Evolutionary conservation across 2,888 invertebrate species (phyloP), one percentile per base, ranked within the genome.

Genomic region (Apamea monoglypha): DNA sequence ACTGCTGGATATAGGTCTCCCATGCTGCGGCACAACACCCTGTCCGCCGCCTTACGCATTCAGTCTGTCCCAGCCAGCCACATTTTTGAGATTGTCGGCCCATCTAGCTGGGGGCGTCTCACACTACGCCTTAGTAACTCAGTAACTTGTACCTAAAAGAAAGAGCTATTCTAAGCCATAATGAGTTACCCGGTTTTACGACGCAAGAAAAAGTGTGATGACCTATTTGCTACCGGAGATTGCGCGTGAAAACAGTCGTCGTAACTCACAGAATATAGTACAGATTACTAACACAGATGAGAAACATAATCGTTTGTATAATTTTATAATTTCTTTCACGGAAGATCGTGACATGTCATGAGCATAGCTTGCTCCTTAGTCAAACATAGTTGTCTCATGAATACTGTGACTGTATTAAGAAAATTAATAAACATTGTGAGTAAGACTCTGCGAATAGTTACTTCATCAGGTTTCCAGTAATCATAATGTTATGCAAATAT

Each of bases 341-440:
- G 82, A 81, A 85, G 47, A 76, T 69, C 21, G 44, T 72, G 74
- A 68, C 36, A 29, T 40, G 2, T 44, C 29, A 74, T 74, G 74
- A 47, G 53, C 70, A 73, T 80, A 75, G 59, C 36, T 68, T 36
- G n/a, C 36, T 47, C 16, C 32, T 76, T 44, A 73, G 56, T n/a
- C 7, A 32, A 16, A 59, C 61, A 80, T 59, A 59, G n/a, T 32
- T 67, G 73, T 47, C 36, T 74, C 40, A 68, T 76, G 85, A 85
- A 84, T 71, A 76, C 36, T 29, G 53, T 76, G 25, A 66, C 64
- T 5, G 21, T 59, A 71, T 40, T 25, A 61, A 36, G 53, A 32
- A 61, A 12, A 80, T 81, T 66, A 81, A 70, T 81, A 76, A 81
- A 63, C 82, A 76, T 74, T 53, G 40, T 70, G 67, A 74, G 71